Conservation (phyloP, 2,113 vertebrate species). For the Oncorhynchus nerka region DNA sequence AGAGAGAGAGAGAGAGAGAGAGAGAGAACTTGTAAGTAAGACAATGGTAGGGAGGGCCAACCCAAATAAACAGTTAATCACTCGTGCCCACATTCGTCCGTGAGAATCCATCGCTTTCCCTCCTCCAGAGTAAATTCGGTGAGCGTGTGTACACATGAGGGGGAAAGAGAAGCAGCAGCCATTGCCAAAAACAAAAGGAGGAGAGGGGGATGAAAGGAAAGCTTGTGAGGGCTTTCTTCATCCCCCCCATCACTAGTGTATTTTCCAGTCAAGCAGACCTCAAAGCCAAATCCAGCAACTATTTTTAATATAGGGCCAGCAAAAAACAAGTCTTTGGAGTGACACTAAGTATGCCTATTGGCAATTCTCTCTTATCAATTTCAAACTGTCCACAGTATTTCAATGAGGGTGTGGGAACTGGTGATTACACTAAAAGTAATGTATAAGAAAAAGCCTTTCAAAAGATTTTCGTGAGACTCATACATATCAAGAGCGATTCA, state of each 20-base stretch:
- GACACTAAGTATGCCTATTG: too few species aligned
- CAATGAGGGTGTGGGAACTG: too few species aligned
- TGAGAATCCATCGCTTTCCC: constrained; percentile 12
- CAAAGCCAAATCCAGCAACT: background rate
- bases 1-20: background rate
- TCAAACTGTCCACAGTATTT: too few species aligned
- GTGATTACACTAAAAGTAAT: too few species aligned
- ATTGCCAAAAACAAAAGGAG: constrained; percentile 10
- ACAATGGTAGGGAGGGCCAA: constrained; percentile 8
- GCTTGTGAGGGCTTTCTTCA: background rate
- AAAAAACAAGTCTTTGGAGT: too few species aligned
- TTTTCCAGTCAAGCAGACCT: background rate
- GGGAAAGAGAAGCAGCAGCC: background rate
- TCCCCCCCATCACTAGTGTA: background rate
- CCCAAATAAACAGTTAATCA: constrained; percentile 17
- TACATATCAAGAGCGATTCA: too few species aligned
- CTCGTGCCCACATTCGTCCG: constrained; percentile 13
- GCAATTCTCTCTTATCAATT: too few species aligned
- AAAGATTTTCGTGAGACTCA: too few species aligned
- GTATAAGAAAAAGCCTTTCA: too few species aligned
- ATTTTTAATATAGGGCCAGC: too few species aligned
- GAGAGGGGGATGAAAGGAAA: too few species aligned
- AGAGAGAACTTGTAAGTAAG: background rate
- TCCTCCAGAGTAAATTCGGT: constrained; percentile 1
- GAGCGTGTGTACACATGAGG: background rate